Conservation (phyloP, 2,113 vertebrate genomes). For the Embiotoca jacksoni region DNA sequence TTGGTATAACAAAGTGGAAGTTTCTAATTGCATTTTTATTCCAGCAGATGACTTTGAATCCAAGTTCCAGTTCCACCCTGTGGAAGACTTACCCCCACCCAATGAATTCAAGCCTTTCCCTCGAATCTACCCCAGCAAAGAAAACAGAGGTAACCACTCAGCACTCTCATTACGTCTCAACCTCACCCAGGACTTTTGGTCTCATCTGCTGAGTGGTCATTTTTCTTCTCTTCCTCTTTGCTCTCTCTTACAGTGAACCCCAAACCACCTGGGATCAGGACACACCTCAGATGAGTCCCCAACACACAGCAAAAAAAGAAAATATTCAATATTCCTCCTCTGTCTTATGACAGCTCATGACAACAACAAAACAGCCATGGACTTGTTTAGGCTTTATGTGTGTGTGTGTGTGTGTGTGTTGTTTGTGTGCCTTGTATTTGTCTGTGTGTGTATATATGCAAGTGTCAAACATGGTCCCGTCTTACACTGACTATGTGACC, state of each 20-base stretch:
- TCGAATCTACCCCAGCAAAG: conserved; percentile 95
- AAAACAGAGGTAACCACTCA: conserved; percentile 85
- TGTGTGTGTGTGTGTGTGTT: conserved; percentile 11
- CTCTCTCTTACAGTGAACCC: conserved; percentile 82
- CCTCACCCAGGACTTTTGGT: not conserved
- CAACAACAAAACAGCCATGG: conserved; percentile 15
- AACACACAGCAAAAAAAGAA: not conserved
- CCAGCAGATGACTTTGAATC: conserved; percentile 95
- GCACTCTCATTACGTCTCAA: not conserved
- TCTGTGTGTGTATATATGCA: conserved; percentile 15
- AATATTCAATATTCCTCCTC: conserved; percentile 5
- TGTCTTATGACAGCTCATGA: conserved; percentile 12
- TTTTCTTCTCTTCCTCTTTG: not conserved
- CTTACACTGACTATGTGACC: conserved; percentile 66
- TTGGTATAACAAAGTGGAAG: not conserved
- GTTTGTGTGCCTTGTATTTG: conserved; percentile 17
- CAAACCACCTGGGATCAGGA: conserved; percentile 86
- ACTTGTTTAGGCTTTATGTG: conserved; percentile 5
- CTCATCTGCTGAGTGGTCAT: not conserved
- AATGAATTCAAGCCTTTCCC: conserved; percentile 93
- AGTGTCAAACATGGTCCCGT: conserved; percentile 48
- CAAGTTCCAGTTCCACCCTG: conserved; percentile 96
- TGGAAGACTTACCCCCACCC: conserved; percentile 95
- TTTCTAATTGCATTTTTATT: conserved; percentile 19
- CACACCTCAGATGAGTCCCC: conserved; percentile 82